These are phyloP conservation scores for Hydractinia symbiolongicarpus DNA, from an alignment of 30 jellyfish, hydroid and myxozoan genomes.

Conservation along the genomic window DNA sequence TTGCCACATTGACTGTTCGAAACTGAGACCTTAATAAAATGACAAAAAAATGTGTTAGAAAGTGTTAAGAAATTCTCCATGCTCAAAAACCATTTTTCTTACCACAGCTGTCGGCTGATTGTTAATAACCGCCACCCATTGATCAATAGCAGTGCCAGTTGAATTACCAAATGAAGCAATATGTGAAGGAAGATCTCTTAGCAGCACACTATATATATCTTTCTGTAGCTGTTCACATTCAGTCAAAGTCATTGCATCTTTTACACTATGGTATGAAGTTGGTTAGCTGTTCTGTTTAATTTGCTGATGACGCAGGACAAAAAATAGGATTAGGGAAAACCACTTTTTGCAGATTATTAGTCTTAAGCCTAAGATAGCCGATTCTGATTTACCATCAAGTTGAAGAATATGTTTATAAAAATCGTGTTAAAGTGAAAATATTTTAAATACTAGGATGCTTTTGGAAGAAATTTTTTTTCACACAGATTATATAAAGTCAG, in stretches of 20 bases:
- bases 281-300: not conserved
- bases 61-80: not conserved
- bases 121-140: slow-evolving; percentile 77
- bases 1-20: slow-evolving; percentile 72
- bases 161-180: slow-evolving; percentile 88
- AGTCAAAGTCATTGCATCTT: slow-evolving; percentile 55
- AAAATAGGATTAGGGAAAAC: too few species aligned
- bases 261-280: slow-evolving; percentile 36
- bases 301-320: too few species aligned
- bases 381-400: too few species aligned
- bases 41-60: not conserved
- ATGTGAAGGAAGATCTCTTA: slow-evolving; percentile 65
- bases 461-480: too few species aligned
- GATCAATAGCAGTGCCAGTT: slow-evolving; percentile 60
- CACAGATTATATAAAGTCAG: too few species aligned
- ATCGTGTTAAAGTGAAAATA: too few species aligned
- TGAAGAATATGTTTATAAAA: too few species aligned
- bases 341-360: too few species aligned
- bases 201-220: slow-evolving; percentile 49
- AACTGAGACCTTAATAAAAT: slow-evolving; percentile 52
- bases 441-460: too few species aligned
- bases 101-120: slow-evolving; percentile 56
- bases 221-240: slow-evolving; percentile 68
- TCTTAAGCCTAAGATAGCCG: too few species aligned
- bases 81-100: not conserved